phyloP scores from a whole-genome alignment of 2,113 vertebrate genomes.

The Ctenomys sociabilis region DNA sequence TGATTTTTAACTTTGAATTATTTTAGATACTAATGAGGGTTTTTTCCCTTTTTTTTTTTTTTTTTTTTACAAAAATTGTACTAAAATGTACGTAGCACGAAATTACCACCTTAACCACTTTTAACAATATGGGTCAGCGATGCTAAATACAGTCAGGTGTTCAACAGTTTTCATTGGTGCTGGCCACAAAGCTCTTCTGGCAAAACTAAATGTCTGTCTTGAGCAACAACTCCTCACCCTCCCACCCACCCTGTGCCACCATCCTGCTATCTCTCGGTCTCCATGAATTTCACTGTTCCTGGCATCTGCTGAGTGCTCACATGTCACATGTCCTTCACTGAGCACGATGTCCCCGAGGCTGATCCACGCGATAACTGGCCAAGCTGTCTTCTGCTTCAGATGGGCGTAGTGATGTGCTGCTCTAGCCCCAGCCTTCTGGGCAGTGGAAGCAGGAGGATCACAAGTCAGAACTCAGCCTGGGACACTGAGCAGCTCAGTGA shows the following conservation, averaged over 20 bases:
- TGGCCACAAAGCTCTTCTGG: accelerated
- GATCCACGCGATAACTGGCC: accelerated
- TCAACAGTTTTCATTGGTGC: accelerated
- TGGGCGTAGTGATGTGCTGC: neutral
- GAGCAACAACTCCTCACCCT: accelerated
- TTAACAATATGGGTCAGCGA: accelerated
- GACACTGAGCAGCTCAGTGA: neutral
- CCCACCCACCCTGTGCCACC: accelerated
- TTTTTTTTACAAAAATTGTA: neutral
- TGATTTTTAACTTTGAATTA: neutral
- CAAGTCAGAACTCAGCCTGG: neutral
- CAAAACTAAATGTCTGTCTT: too few relatives aligned
- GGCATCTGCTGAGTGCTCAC: too few relatives aligned
- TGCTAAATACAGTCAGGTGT: accelerated
- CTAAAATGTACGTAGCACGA: neutral
- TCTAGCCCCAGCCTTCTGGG: neutral
- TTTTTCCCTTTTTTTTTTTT: neutral
- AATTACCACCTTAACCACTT: neutral
- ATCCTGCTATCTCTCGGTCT: accelerated
- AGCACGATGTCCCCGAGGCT: neutral
- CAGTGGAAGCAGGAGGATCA: neutral
- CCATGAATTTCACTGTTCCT: accelerated
- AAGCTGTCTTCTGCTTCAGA: neutral
- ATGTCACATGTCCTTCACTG: accelerated
- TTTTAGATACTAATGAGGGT: neutral